phyloP scores from a whole-genome alignment of 2,888 invertebrate genomes.

The Branchellion lobata region DNA sequence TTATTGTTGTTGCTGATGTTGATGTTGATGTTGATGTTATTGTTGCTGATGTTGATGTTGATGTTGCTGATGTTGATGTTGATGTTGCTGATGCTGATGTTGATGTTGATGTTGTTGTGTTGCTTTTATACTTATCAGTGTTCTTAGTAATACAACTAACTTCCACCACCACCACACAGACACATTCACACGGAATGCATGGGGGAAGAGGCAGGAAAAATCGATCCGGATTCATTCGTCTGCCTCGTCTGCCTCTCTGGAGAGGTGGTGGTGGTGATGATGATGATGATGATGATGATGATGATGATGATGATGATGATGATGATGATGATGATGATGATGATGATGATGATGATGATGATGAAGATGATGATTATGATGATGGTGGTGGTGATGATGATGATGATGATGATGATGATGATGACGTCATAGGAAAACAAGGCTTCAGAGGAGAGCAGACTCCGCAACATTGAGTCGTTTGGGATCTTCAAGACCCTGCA shows the following conservation, averaged over 20 bases:
- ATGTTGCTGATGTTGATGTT: too few species aligned
- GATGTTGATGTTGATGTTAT: too few species aligned
- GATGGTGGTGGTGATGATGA: neutral
- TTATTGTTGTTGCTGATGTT: too few species aligned
- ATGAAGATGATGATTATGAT: neutral
- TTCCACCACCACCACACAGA: slow-evolving; percentile 8
- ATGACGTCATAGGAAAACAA: too few species aligned
- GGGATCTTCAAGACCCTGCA: slow-evolving; percentile 50
- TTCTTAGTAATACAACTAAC: too few species aligned
- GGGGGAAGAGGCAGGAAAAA: neutral
- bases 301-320: neutral
- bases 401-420: neutral
- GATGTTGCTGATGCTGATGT: neutral
- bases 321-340: slow-evolving; percentile 5
- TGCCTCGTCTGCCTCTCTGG: neutral
- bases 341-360: neutral
- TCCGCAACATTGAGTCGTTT: slow-evolving; percentile 51
- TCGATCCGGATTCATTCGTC: neutral
- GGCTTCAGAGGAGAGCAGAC: slow-evolving; percentile 41
- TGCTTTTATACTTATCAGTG: too few species aligned
- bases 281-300: neutral
- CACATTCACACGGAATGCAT: slow-evolving; percentile 18
- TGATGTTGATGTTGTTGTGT: neutral
- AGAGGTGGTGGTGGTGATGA: slow-evolving; percentile 15
- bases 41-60: too few species aligned